Conservation (phyloP, 2,888 invertebrate genomes). For the Ryuthela nishihirai region DNA sequence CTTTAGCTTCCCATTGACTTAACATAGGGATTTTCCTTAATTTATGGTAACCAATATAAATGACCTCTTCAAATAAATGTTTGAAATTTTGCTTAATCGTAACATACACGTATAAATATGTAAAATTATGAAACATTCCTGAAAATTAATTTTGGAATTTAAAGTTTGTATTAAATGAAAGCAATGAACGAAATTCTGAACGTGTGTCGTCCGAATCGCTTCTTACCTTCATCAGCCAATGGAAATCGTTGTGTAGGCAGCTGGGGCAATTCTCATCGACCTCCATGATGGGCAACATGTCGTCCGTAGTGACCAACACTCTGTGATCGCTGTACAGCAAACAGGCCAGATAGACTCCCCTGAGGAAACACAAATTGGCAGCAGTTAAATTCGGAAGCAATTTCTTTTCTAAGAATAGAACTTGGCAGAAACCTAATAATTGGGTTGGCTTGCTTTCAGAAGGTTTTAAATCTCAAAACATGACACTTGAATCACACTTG, state of each 20-base stretch:
- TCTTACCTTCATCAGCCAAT: constrained; percentile 94
- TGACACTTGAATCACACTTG: too few species aligned
- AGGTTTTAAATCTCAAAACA: not conserved
- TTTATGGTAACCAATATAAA: too few species aligned
- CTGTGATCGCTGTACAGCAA: constrained; percentile 93
- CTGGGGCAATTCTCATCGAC: constrained; percentile 91
- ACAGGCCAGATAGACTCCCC: constrained; percentile 90
- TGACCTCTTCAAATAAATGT: too few species aligned
- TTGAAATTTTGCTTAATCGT: too few species aligned
- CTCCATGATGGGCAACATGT: constrained; percentile 93
- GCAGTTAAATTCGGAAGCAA: not conserved
- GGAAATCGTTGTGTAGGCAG: constrained; percentile 88
- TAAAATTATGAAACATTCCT: too few species aligned
- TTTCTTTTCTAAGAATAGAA: not conserved
- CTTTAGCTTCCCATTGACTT: too few species aligned
- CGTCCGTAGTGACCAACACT: constrained; percentile 93
- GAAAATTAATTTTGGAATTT: not conserved
- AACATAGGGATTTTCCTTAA: too few species aligned
- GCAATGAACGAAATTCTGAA: not conserved
- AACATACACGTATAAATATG: too few species aligned
- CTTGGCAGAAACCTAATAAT: not conserved
- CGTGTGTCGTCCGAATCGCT: not conserved
- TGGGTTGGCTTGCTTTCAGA: not conserved
- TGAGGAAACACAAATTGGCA: constrained; percentile 54
- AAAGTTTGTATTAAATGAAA: not conserved